Evolutionary conservation across 2,113 vertebrate species (phyloP).

Genomic region (Pipra filicauda): DNA sequence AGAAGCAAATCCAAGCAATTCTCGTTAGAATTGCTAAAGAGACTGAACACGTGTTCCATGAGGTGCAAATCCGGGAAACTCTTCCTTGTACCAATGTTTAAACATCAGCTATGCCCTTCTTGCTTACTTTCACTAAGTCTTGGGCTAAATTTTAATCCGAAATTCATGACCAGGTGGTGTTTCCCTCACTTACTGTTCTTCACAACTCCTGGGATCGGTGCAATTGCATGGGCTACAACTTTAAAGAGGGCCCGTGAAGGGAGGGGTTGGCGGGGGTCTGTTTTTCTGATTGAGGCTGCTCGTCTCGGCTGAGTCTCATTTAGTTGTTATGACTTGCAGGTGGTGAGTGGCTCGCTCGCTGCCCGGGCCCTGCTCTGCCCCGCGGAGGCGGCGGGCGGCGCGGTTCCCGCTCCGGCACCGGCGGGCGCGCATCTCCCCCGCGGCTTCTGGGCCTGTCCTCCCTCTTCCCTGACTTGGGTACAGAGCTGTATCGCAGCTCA

Average conservation of each 20-base stretch:
- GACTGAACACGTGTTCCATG: neutral
- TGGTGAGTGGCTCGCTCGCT: neutral
- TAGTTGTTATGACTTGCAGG: neutral
- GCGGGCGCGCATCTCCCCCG: neutral
- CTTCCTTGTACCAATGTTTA: neutral
- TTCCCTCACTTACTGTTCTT: neutral
- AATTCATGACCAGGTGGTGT: neutral
- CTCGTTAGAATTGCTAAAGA: neutral
- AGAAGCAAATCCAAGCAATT: neutral
- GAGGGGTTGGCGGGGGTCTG: accelerated
- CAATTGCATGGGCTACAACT: neutral
- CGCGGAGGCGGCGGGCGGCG: neutral
- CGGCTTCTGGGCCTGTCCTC: neutral
- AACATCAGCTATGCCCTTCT: neutral
- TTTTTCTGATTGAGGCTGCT: neutral
- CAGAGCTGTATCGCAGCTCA: neutral
- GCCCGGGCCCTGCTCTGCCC: neutral
- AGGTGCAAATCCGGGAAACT: neutral
- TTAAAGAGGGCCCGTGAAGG: neutral
- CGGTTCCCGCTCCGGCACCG: neutral
- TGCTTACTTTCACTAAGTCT: neutral
- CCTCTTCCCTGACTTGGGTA: neutral
- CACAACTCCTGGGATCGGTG: neutral
- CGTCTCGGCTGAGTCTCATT: neutral
- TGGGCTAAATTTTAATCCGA: neutral